These are phyloP conservation scores for Centropus bengalensis DNA, from an alignment of 2,113 vertebrate genomes.

Conservation along the genomic window DNA sequence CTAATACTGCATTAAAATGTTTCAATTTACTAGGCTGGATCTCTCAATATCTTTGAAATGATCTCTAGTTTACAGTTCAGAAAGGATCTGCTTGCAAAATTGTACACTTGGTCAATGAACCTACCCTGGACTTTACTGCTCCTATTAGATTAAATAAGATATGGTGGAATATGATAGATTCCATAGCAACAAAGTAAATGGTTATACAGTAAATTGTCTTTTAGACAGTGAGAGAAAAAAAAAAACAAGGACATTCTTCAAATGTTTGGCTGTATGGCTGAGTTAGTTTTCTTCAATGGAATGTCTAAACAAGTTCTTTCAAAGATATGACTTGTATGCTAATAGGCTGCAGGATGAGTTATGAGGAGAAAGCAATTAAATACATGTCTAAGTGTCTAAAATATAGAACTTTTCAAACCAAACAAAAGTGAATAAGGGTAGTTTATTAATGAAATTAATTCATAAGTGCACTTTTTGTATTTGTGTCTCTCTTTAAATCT, in stretches of 20 bases:
- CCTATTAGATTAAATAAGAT: background rate
- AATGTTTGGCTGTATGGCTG: background rate
- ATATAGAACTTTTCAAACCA: background rate
- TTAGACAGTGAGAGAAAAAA: background rate
- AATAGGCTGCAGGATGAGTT: background rate
- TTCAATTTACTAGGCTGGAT: background rate
- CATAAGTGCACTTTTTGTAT: background rate
- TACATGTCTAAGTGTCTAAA: background rate
- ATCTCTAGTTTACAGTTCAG: background rate
- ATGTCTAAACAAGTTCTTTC: background rate
- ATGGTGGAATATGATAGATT: background rate
- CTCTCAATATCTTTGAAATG: background rate
- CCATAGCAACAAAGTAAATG: background rate
- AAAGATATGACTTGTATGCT: background rate
- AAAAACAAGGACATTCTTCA: background rate
- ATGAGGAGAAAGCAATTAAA: background rate
- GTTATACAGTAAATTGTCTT: background rate
- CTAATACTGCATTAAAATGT: accelerated
- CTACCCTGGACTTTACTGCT: background rate
- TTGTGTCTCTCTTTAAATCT: background rate
- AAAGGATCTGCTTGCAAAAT: background rate
- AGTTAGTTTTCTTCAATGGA: background rate
- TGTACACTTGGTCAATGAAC: background rate
- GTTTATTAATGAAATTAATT: background rate
- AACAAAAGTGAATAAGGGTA: background rate